Base-by-base conservation (phyloP, 1,140 invertebrate genomes). In the Fopius arisanus region DNA sequence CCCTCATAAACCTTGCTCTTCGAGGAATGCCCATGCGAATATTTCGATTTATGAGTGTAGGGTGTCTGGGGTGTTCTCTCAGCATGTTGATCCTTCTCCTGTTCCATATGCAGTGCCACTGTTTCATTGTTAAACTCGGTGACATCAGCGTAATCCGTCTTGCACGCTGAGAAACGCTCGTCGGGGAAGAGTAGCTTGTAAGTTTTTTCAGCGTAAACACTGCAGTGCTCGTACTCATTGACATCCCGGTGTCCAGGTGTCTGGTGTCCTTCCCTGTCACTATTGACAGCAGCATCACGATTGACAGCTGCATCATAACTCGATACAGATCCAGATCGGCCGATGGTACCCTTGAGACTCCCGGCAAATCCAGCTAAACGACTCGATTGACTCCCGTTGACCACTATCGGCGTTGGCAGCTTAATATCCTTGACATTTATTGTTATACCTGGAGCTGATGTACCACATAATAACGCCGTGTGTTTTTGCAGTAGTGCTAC, bases 391-490 rank as follows among this genome's bases (percentile, higher is more conserved):
- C 89, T 89, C n/a, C 88, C 89, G 72, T 90, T 91, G 54, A 89
- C 89, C 54, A 91, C 90, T 23, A 91, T 90, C 0, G 90, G 90
- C 43, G 91, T 90, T 9, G 87, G 86, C 80, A 91, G 86, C 80
- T 91, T 90, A 3, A 92, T 86, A 75, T 92, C 91, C 76, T 92
- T 92, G 88, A 93, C 91, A 80, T 92, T 92, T 68, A 93, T 92
- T 29, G 92, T 91, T 28, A 91, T 90, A 10, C 79, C 83, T 74
- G 78, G 88, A 66, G 82, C 86, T 78, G 79, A 88, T 80, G 75
- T 89, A 75, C 85, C 82, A 67, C 85, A 87, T 3, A 87, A 78
- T 63, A 91, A 77, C 0, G 91, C 90, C 6, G 91, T 92, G 80
- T 93, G 92, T 77, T 94, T 94, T 81, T 93, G 92, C 37, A 93